A percentile compares a stretch with the other conserved stretches of the same genome.
phyloP scores from a whole-genome alignment of 2,113 vertebrate species.

The Prochilodus magdalenae region DNA sequence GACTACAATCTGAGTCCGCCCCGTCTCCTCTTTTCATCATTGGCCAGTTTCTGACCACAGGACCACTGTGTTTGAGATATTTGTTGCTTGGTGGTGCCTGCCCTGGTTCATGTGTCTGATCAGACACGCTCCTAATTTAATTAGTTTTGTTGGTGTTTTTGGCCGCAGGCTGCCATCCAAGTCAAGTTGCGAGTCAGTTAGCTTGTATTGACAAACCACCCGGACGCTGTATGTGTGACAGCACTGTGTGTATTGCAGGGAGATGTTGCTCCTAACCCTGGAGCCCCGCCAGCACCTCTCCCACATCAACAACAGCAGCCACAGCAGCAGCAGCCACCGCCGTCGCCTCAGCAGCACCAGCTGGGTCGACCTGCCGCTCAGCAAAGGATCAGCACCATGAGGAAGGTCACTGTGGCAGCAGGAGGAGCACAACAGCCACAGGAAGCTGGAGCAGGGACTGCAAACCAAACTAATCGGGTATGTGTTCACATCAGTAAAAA shows the following conservation, averaged over 20 bases:
- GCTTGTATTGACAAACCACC: background rate
- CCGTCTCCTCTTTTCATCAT: too few relatives aligned
- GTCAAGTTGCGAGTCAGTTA: too few relatives aligned
- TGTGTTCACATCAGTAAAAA: constrained; percentile 20
- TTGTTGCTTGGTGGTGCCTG: too few relatives aligned
- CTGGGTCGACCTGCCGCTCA: constrained; percentile 73
- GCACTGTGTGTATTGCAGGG: constrained; percentile 69
- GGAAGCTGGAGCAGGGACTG: constrained; percentile 77
- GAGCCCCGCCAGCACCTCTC: constrained; percentile 73
- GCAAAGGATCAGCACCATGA: constrained; percentile 79
- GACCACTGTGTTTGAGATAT: too few relatives aligned
- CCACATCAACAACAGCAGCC: constrained; percentile 71
- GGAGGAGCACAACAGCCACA: constrained; percentile 76
- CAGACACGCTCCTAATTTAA: too few relatives aligned
- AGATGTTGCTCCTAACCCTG: constrained; percentile 79
- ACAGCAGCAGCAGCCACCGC: constrained; percentile 77
- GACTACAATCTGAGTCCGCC: too few relatives aligned
- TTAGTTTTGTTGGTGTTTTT: too few relatives aligned
- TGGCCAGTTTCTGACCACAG: too few relatives aligned
- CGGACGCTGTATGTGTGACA: background rate
- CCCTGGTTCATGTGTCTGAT: too few relatives aligned
- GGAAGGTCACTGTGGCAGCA: constrained; percentile 90
- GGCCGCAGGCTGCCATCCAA: too few relatives aligned
- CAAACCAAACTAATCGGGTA: constrained; percentile 80
- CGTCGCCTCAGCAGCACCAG: constrained; percentile 74